Percentiles rank a stretch among this genome's conserved stretches.
phyloP scores from a whole-genome alignment of 2,888 invertebrate species.

The Synanthedon vespiformis region DNA sequence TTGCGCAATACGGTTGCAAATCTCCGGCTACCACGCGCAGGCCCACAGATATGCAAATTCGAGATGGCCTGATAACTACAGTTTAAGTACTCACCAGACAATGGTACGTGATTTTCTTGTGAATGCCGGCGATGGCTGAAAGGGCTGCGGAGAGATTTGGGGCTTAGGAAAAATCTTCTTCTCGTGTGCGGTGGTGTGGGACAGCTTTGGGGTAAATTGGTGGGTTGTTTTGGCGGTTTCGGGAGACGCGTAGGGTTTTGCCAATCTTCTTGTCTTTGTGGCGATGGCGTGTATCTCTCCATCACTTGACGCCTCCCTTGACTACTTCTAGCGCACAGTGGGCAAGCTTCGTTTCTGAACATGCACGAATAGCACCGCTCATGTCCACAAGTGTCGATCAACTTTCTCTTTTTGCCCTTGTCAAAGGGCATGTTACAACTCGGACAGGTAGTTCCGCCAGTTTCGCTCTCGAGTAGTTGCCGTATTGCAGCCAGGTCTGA shows the following conservation, averaged over 20 bases:
- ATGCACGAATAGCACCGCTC: constrained; percentile 95
- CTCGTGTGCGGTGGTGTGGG: constrained; percentile 84
- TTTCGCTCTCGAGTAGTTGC: constrained; percentile 82
- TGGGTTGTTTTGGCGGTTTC: constrained; percentile 69
- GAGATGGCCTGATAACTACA: constrained; percentile 4
- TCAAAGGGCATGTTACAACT: constrained; percentile 95
- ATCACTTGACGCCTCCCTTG: constrained; percentile 50
- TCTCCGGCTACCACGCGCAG: constrained; percentile 29
- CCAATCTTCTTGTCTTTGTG: constrained; percentile 58
- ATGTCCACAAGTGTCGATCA: constrained; percentile 96
- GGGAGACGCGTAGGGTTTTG: constrained; percentile 70
- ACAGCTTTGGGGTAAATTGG: constrained; percentile 76
- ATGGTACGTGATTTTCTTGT: constrained; percentile 74
- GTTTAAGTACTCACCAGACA: constrained; percentile 73
- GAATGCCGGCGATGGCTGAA: constrained; percentile 72
- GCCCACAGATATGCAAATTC: constrained; percentile 33
- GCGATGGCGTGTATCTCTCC: constrained; percentile 59
- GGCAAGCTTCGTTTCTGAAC: constrained; percentile 92
- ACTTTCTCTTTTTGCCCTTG: constrained; percentile 94
- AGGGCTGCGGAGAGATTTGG: constrained; percentile 84
- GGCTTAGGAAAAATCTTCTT: constrained; percentile 85
- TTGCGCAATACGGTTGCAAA: constrained; percentile 45
- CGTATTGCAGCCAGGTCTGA: constrained; percentile 87
- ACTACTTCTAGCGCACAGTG: constrained; percentile 76
- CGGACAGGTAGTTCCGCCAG: constrained; percentile 79